Conservation (phyloP, 1,140 invertebrate species). For the Magallana gigas region DNA sequence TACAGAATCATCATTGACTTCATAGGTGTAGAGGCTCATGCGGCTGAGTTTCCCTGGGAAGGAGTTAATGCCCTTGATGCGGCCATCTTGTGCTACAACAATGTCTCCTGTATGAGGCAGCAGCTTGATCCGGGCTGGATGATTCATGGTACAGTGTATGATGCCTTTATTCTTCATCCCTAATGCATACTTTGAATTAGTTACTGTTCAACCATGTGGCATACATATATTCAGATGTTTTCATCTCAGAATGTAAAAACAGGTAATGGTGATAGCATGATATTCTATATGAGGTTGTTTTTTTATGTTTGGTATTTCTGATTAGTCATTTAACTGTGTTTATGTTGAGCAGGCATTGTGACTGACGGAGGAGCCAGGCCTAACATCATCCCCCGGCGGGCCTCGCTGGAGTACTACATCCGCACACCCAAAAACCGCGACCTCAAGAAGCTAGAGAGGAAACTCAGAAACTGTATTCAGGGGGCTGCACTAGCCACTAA, state of each 20-base stretch:
- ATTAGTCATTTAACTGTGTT: too few relatives aligned
- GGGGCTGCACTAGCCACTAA: constrained; percentile 69
- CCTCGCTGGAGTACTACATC: constrained; percentile 60
- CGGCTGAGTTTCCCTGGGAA: constrained; percentile 64
- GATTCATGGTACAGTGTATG: constrained; percentile 55
- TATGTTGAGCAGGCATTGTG: constrained; percentile 53
- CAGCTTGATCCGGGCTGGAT: constrained; percentile 61
- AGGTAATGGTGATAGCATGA: too few relatives aligned
- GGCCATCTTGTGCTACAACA: constrained; percentile 63
- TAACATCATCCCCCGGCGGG: constrained; percentile 71
- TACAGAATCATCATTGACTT: constrained; percentile 55
- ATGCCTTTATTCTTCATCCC: too few relatives aligned
- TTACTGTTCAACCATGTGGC: too few relatives aligned
- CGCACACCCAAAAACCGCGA: constrained; percentile 62
- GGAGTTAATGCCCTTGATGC: constrained; percentile 66
- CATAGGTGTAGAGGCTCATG: constrained; percentile 65
- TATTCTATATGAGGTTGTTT: too few relatives aligned
- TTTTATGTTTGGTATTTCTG: too few relatives aligned
- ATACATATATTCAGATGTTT: too few relatives aligned
- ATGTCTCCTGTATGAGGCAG: constrained; percentile 62
- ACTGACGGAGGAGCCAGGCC: constrained; percentile 67
- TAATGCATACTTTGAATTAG: too few relatives aligned
- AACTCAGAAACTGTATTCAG: constrained; percentile 62
- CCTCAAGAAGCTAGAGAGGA: constrained; percentile 52
- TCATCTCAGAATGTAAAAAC: too few relatives aligned